Evolutionary conservation across 1,140 invertebrate genomes (phyloP).

Genomic region (Cydia pomonella): DNA sequence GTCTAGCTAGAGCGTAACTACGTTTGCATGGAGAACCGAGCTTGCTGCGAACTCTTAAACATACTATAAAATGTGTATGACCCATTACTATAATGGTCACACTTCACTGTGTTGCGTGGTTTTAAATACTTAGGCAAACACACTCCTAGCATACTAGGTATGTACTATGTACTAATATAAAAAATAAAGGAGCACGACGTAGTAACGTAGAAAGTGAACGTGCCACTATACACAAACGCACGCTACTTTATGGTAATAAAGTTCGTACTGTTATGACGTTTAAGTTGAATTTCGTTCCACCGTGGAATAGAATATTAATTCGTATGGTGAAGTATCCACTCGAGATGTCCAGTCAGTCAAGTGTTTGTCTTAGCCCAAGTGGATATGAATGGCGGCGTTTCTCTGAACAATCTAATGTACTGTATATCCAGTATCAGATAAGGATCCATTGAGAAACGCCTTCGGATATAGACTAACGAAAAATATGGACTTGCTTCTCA

Average conservation of each 20-base stretch:
- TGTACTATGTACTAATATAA: slow-evolving; percentile 1
- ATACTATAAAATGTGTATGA: too few relatives aligned
- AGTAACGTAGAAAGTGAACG: slow-evolving; percentile 29
- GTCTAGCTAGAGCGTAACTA: too few relatives aligned
- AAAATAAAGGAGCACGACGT: slow-evolving; percentile 26
- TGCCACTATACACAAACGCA: not conserved
- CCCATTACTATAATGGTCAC: slow-evolving; percentile 22
- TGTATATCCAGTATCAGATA: slow-evolving; percentile 38
- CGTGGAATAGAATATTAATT: not conserved
- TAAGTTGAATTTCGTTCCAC: not conserved
- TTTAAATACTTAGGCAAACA: not conserved
- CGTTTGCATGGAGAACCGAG: too few relatives aligned
- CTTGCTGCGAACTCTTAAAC: too few relatives aligned
- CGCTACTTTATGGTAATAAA: not conserved
- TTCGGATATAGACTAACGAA: not conserved
- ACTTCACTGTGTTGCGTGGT: slow-evolving; percentile 35
- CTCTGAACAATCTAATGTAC: slow-evolving; percentile 21
- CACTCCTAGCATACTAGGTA: slow-evolving; percentile 1
- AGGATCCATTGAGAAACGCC: slow-evolving; percentile 16
- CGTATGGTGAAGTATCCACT: slow-evolving; percentile 18
- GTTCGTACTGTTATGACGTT: not conserved
- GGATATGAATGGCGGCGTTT: slow-evolving; percentile 22
- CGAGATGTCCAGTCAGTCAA: slow-evolving; percentile 23
- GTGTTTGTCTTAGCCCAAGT: slow-evolving; percentile 29
- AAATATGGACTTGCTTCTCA: not conserved